Conservation (phyloP, 2,888 invertebrate genomes). For the Nomada goodeniana region DNA sequence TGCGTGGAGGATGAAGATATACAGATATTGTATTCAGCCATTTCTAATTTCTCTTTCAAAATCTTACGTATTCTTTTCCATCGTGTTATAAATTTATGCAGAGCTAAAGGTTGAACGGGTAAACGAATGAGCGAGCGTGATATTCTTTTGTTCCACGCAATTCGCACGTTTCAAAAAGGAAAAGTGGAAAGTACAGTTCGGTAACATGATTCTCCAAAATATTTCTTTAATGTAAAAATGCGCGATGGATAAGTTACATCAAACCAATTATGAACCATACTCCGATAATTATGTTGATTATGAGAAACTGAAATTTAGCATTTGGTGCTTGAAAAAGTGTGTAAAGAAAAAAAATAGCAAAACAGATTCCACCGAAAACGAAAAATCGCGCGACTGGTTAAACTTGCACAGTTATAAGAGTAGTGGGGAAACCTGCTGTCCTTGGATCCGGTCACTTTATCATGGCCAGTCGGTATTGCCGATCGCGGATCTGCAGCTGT, state of each 20-base stretch:
- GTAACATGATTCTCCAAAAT: too few species aligned
- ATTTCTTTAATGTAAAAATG: too few species aligned
- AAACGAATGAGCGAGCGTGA: constrained; percentile 21
- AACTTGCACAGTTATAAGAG: constrained; percentile 26
- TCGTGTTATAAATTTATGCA: not conserved
- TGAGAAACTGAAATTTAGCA: not conserved
- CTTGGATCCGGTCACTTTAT: constrained; percentile 74
- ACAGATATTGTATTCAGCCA: constrained; percentile 16
- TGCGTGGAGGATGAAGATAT: not conserved
- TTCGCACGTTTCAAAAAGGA: not conserved
- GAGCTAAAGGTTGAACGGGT: not conserved
- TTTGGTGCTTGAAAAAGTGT: not conserved
- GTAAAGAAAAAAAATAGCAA: not conserved
- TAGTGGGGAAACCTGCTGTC: constrained; percentile 81
- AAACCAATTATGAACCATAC: not conserved
- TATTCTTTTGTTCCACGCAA: constrained; percentile 24
- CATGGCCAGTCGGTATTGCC: constrained; percentile 69
- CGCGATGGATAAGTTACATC: too few species aligned
- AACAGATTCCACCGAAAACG: not conserved
- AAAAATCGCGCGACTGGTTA: constrained; percentile 20
- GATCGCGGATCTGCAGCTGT: constrained; percentile 51
- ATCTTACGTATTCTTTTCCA: constrained; percentile 8
- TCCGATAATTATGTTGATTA: not conserved
- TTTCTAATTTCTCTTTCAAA: constrained; percentile 16
- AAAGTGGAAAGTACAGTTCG: not conserved